Conservation (phyloP, 2,888 invertebrate species). For the Oasisia sp. region DNA sequence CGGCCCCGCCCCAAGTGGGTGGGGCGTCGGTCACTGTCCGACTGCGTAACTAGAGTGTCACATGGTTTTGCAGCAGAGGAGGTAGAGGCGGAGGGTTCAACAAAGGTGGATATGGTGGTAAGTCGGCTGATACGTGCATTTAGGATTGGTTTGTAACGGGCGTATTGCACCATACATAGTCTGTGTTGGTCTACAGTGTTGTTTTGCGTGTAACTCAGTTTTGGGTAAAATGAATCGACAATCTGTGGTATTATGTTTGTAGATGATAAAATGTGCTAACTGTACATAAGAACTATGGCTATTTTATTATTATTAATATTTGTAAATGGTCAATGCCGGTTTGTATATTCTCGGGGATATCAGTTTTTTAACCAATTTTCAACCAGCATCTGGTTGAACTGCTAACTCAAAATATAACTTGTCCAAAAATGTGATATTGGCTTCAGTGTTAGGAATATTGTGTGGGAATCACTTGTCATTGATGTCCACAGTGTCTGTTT, state of each 20-base stretch:
- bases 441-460: too few species aligned
- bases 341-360: too few species aligned
- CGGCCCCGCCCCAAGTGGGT: background rate
- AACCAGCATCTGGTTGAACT: background rate
- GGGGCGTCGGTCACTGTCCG: background rate
- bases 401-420: background rate
- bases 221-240: background rate
- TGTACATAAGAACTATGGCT: background rate
- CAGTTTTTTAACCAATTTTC: too few species aligned
- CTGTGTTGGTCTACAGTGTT: background rate
- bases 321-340: background rate
- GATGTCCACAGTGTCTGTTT: background rate
- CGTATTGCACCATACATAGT: background rate
- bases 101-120: conserved; percentile 23
- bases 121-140: background rate
- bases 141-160: background rate
- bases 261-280: background rate
- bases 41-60: background rate
- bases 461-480: background rate
- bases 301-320: background rate
- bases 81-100: conserved; percentile 20
- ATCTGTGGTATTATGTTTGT: background rate
- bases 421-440: background rate
- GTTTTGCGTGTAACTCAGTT: background rate
- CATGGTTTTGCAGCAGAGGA: conserved; percentile 19